Conservation (phyloP, 1,140 invertebrate species). For the Lordiphosa stackelbergi region DNA sequence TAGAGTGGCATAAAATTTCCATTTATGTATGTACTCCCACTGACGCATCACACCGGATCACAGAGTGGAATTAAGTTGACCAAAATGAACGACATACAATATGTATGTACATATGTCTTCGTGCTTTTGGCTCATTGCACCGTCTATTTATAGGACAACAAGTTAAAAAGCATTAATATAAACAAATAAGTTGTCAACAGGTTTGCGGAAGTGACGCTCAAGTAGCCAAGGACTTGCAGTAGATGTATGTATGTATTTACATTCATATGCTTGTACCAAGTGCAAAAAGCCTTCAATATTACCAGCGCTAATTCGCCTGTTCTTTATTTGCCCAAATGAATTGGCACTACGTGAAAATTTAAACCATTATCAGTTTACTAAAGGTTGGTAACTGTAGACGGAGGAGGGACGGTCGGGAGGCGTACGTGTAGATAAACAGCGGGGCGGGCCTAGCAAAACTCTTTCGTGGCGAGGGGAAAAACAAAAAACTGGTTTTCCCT, state of each 20-base stretch:
- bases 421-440: constrained; percentile 19
- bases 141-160: constrained; percentile 58
- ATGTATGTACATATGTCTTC: neutral
- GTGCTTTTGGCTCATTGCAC: constrained; percentile 66
- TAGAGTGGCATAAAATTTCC: constrained; percentile 10
- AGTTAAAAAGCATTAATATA: constrained; percentile 24
- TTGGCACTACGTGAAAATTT: constrained; percentile 33
- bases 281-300: constrained; percentile 1
- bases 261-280: neutral
- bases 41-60: constrained; percentile 23
- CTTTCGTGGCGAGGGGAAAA: constrained; percentile 8
- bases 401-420: neutral
- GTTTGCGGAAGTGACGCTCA: constrained; percentile 61
- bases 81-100: constrained; percentile 5
- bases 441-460: constrained; percentile 4
- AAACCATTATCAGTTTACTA: constrained; percentile 30
- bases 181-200: constrained; percentile 57
- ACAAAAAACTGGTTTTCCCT: constrained; percentile 44
- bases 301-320: constrained; percentile 30
- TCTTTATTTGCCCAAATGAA: constrained; percentile 48
- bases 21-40: no score
- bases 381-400: neutral
- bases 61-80: constrained; percentile 8
- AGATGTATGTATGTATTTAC: no score
- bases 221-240: constrained; percentile 39